phyloP scores from a whole-genome alignment of 2,113 vertebrate genomes.

The Columba livia region DNA sequence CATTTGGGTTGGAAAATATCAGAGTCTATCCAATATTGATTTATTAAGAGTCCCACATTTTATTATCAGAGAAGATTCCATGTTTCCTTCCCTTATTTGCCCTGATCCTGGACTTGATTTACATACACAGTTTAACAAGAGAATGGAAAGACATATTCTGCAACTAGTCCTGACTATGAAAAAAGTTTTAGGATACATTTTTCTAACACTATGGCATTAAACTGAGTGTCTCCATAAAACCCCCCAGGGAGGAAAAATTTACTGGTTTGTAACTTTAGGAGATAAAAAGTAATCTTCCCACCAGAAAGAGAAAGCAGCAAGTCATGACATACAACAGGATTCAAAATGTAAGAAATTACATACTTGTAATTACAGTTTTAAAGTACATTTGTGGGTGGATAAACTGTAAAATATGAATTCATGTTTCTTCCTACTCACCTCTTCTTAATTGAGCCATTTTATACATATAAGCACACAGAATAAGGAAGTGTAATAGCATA shows the following conservation, averaged over 20 bases:
- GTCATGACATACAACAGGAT: neutral
- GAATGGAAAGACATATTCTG: neutral
- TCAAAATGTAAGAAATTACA: neutral
- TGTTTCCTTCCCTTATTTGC: neutral
- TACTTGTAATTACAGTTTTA: neutral
- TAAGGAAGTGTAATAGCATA: neutral
- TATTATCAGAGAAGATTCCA: neutral
- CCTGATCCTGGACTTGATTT: neutral
- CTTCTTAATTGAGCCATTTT: neutral
- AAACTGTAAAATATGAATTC: neutral
- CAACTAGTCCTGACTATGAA: neutral
- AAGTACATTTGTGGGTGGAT: neutral
- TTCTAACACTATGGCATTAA: neutral
- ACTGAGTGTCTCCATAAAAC: neutral
- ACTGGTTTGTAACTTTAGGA: neutral
- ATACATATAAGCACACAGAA: neutral
- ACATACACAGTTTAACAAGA: neutral
- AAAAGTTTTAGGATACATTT: neutral
- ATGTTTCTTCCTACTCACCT: neutral
- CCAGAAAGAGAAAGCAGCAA: neutral
- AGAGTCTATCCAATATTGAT: neutral
- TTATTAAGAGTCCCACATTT: neutral
- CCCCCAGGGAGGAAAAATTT: neutral
- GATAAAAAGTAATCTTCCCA: neutral
- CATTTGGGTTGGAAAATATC: neutral